These are phyloP conservation scores for Nasonia giraulti DNA, from an alignment of 1,140 invertebrate species.

Conservation along the genomic window DNA sequence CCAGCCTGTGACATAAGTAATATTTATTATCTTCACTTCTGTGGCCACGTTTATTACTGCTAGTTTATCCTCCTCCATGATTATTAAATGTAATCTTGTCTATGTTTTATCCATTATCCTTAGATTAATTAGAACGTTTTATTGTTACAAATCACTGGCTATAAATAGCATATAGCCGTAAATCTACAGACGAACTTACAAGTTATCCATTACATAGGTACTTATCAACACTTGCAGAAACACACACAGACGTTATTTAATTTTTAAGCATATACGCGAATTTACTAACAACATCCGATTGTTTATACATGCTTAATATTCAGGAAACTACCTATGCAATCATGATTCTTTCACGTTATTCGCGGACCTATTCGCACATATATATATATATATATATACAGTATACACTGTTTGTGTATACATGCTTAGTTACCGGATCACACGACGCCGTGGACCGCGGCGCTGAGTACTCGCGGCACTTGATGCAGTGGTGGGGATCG, in stretches of 20 bases:
- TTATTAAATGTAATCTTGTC: slow-evolving; percentile 17
- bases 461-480: no score
- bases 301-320: no score
- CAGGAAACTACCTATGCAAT: no score
- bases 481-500: no score
- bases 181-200: neutral
- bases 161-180: neutral
- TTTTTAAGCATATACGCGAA: no score
- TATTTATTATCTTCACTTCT: slow-evolving; percentile 68
- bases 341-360: no score
- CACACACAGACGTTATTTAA: neutral
- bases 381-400: no score
- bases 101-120: neutral
- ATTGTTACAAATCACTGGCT: neutral
- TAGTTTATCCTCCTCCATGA: slow-evolving; percentile 64
- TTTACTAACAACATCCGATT: no score
- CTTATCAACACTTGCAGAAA: neutral
- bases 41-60: slow-evolving; percentile 61
- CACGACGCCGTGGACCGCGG: no score
- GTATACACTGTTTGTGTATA: no score
- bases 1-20: slow-evolving; percentile 63
- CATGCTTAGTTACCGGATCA: no score
- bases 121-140: neutral
- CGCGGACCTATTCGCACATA: no score
- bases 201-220: neutral